Conservation (phyloP, 1,140 invertebrate species). For the Zophobas atratus region DNA sequence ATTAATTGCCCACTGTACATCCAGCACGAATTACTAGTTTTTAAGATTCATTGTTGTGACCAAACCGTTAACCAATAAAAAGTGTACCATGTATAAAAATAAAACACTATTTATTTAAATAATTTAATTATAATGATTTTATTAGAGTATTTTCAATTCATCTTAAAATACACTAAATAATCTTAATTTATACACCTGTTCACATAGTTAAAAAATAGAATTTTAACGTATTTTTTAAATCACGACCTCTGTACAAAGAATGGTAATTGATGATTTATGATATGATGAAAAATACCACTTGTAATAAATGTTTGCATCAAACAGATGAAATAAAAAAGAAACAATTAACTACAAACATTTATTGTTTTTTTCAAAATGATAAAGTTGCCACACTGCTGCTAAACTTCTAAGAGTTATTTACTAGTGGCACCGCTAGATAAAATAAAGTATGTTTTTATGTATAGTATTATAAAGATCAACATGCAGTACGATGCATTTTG, state of each 20-base stretch:
- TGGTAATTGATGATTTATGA: slow-evolving; percentile 15
- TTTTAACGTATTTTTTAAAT: slow-evolving; percentile 43
- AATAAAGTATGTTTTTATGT: neutral
- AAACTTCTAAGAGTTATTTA: neutral
- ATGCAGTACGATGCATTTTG: slow-evolving; percentile 13
- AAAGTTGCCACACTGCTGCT: slow-evolving; percentile 5
- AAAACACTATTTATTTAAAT: slow-evolving; percentile 26
- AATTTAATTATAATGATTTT: slow-evolving; percentile 38
- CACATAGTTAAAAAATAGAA: slow-evolving; percentile 48
- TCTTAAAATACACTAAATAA: slow-evolving; percentile 43
- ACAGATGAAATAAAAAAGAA: slow-evolving; percentile 3
- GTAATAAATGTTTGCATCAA: slow-evolving; percentile 30
- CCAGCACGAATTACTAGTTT: too few relatives aligned
- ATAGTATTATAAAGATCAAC: too few relatives aligned
- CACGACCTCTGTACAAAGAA: slow-evolving; percentile 41
- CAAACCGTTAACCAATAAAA: neutral
- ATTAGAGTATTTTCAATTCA: slow-evolving; percentile 47
- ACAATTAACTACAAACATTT: slow-evolving; percentile 25
- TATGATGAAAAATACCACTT: slow-evolving; percentile 26
- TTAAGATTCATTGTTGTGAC: too few relatives aligned
- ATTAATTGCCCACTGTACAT: too few relatives aligned
- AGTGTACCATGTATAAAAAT: neutral
- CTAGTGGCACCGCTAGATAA: slow-evolving; percentile 30
- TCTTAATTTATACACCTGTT: slow-evolving; percentile 36
- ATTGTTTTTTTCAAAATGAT: slow-evolving; percentile 18